phyloP scores from a whole-genome alignment of 2,113 vertebrate species.

The Microtus oregoni region DNA sequence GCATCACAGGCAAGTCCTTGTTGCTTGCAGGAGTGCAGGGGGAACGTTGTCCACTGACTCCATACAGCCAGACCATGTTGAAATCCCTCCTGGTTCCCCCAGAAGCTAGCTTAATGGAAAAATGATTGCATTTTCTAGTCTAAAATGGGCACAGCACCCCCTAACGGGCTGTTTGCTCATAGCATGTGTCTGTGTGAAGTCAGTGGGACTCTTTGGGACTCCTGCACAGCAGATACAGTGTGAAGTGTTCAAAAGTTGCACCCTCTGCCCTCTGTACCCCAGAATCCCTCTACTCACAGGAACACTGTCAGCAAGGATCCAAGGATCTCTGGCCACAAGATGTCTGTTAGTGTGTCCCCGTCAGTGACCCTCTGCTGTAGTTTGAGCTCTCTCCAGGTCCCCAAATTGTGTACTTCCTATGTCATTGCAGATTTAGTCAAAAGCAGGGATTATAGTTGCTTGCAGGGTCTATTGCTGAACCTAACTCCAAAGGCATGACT shows the following conservation, averaged over 20 bases:
- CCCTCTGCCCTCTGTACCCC: background rate
- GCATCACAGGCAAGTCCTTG: background rate
- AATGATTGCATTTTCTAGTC: background rate
- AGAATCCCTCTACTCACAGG: background rate
- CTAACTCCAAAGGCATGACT: background rate
- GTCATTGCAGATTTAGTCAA: background rate
- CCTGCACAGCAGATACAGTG: background rate
- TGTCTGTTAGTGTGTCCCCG: background rate
- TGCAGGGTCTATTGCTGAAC: background rate
- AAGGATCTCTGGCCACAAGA: background rate
- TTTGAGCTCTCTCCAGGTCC: background rate
- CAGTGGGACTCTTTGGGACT: background rate
- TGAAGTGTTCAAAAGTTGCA: background rate
- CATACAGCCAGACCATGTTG: background rate
- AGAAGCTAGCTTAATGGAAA: background rate
- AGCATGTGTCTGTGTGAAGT: background rate
- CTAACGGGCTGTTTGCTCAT: background rate
- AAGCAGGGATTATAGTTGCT: background rate
- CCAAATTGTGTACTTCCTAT: background rate
- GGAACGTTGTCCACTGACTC: background rate
- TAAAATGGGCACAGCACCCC: background rate
- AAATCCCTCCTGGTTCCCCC: background rate
- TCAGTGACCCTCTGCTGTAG: background rate
- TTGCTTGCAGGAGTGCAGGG: background rate
- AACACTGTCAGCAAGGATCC: background rate